Base-by-base conservation (phyloP, 2,113 vertebrate genomes). In the Platanista minor region DNA sequence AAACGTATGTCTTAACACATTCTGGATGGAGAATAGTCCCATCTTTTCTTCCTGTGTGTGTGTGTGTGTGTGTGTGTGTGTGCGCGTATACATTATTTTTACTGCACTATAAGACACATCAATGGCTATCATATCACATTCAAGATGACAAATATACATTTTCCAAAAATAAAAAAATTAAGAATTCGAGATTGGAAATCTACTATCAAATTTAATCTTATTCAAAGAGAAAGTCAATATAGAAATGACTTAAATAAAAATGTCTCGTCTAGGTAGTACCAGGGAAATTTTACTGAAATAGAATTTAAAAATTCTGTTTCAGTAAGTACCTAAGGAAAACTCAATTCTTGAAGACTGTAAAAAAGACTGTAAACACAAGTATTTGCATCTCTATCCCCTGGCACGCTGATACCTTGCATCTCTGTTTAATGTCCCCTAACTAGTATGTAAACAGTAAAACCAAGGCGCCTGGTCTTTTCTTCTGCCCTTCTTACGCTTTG, bases 1-100 rank as follows among this genome's bases (percentile, higher is more conserved):
- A 94, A 95, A 90, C 78, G 80, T 66, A 92, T 82, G 43, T 85
- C 77, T 91, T 85, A 46, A 80, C n/a, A 64, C n/a, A 88, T n/a
- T 77, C 41, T 80, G 41, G 52, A 82, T 54, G 10, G 9, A 97
- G 33, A 85, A 67, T 4, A 52, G 20, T 72, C 49, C 59, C 43
- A 41, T 57, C 21, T 90, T 67, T 72, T 52, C 61, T 66, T 72
- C 23, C 14, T 64, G 6, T 67, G 59, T 69, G 11, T 57, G 31
- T 74, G 21, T 66, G 46, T 83, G 1, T 67, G 15, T 64, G 43
- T 83, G 1, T 59, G 39, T n/a, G n/a, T n/a, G n/a, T n/a, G n/a
- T n/a, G n/a, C n/a, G n/a, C 33, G 11, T 46, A 41, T 41, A 31
- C 67, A 46, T 41, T 64, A 57, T 75, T 95, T 92, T 81, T 87